Evolutionary conservation across 2,113 vertebrate species (phyloP), one percentile per base, ranked within the genome.

Genomic region (Phrynosoma blainvillii): DNA sequence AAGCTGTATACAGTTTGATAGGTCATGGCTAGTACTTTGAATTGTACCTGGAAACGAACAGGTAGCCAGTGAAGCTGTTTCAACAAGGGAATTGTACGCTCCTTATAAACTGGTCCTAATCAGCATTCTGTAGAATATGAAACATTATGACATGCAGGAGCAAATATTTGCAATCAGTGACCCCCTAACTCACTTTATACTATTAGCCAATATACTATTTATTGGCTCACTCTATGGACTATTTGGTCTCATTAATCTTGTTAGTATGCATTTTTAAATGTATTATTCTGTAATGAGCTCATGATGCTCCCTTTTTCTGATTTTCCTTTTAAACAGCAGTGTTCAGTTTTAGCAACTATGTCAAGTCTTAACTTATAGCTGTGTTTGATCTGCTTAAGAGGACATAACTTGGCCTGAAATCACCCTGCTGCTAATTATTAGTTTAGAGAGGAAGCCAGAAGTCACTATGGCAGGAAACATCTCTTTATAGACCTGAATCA

Each of bases 401-500:
- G 42, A n/a, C 21, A 36, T 84, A 25, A 75, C 73, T 14, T 84
- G 32, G 36, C 2, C 70, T 59, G 54, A 23, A 23, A 56, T 5
- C 23, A 62, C 32, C n/a, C 32, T 56, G 47, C 23, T 79, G 30
- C 32, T 84, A 74, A 74, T 84, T 74, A 84, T 74, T 62, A 74
- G 32, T 40, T 30, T 75, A 71, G 32, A 75, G 36, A 40, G 32
- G 21, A 62, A 32, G 18, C 4, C 52, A 79, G 30, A 79, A 62
- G 83, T 75, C 25, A 27, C 71, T 62, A 40, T 76, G 73, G 30
- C 52, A 84, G 71, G 70, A 75, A 84, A 27, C 54, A 62, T 25
- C 2, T 40, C 71, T 75, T 84, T 84, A 56, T 56, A 71, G 21
- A 32, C 47, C n/a, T 84, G 70, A 84, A 74, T 84, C 70, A 74